Evolutionary conservation across 2,797 vertebrate species (phyloP).

Genomic region (Acrocephalus scirpaceus): DNA sequence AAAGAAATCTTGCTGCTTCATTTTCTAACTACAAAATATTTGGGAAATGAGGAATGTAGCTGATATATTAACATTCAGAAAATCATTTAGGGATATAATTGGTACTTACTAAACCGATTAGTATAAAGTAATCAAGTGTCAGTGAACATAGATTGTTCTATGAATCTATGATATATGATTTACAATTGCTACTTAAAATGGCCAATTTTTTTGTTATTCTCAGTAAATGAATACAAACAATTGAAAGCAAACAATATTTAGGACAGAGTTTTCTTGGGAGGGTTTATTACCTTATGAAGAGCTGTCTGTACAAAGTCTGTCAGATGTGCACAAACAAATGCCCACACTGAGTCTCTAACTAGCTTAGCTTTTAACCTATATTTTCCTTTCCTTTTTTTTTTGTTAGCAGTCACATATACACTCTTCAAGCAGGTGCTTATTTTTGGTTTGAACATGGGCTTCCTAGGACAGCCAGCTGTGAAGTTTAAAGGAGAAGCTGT

Average conservation of each 20-base stretch:
- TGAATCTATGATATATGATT: background rate
- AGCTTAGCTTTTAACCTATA: background rate
- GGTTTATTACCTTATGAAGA: background rate
- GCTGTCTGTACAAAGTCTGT: background rate
- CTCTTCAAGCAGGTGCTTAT: background rate
- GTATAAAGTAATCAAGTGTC: conserved; percentile 33
- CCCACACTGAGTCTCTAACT: background rate
- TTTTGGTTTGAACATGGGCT: background rate
- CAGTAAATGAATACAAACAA: background rate
- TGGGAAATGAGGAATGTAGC: background rate
- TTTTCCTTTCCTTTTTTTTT: background rate
- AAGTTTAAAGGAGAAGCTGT: background rate
- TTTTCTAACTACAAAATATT: conserved; percentile 21
- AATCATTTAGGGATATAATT: conserved; percentile 42
- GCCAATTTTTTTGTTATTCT: background rate
- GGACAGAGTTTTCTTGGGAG: background rate
- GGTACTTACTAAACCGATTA: conserved; percentile 43
- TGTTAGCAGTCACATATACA: background rate
- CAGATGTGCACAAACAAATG: background rate
- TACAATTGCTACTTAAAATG: background rate
- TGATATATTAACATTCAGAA: conserved; percentile 11
- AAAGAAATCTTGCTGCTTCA: conserved; percentile 3
- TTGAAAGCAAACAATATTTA: background rate
- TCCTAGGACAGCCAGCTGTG: background rate
- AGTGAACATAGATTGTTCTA: background rate